Evolutionary conservation across 2,888 invertebrate genomes (phyloP).

Genomic region (Globia sparganii): DNA sequence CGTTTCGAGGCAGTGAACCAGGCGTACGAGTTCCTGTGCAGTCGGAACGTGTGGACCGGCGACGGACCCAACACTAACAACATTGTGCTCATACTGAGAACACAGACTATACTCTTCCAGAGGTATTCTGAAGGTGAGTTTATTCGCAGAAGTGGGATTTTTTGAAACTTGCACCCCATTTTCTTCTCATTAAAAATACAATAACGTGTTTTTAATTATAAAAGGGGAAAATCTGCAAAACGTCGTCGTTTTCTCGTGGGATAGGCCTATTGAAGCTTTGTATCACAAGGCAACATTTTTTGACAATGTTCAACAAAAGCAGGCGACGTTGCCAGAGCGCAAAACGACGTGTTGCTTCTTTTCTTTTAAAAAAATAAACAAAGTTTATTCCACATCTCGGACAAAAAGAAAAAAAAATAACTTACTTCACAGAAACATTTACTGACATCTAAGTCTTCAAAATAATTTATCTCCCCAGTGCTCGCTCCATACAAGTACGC

Average conservation of each 20-base stretch:
- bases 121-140: constrained; percentile 95
- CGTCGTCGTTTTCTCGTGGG: neutral
- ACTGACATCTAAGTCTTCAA: neutral
- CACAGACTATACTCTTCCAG: constrained; percentile 98
- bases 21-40: constrained; percentile 99
- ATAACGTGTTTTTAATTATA: neutral
- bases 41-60: constrained; percentile 95
- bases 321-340: neutral
- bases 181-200: neutral
- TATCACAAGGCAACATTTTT: neutral
- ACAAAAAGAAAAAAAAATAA: no score
- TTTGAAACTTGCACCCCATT: neutral
- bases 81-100: constrained; percentile 96
- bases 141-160: neutral
- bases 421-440: neutral
- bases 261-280: neutral
- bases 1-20: constrained; percentile 99
- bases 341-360: neutral
- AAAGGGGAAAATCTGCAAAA: neutral
- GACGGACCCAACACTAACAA: constrained; percentile 98
- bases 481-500: constrained; percentile 99
- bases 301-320: neutral
- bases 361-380: no score
- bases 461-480: constrained; percentile 86
- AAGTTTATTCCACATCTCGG: no score